These are phyloP conservation scores for Apodemia mormo DNA, from an alignment of 2,888 invertebrate species.

Conservation along the genomic window DNA sequence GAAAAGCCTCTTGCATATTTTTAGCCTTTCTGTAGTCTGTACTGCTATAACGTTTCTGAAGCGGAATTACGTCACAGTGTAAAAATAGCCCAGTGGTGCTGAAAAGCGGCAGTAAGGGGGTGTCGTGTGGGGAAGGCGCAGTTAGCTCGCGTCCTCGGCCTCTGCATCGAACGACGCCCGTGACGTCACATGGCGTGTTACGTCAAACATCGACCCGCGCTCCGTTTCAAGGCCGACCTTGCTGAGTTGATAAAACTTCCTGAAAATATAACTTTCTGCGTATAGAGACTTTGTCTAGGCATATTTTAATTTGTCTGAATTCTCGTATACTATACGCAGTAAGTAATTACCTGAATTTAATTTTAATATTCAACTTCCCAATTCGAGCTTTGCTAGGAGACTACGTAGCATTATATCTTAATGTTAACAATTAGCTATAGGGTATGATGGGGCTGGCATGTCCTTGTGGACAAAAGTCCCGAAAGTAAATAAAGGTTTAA, in stretches of 20 bases:
- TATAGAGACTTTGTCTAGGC: neutral
- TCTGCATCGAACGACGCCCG: constrained; percentile 60
- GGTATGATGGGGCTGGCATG: too few species aligned
- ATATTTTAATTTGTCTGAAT: neutral
- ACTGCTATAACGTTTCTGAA: constrained; percentile 51
- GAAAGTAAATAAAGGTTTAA: too few species aligned
- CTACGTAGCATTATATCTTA: too few species aligned
- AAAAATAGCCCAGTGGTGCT: constrained; percentile 69
- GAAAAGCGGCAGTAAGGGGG: constrained; percentile 52
- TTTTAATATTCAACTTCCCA: too few species aligned
- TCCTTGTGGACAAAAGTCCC: too few species aligned
- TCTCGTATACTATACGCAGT: neutral
- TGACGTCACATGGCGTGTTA: constrained; percentile 68
- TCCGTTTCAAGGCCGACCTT: constrained; percentile 74
- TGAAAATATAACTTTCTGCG: constrained; percentile 42
- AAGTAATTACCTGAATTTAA: too few species aligned
- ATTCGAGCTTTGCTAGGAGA: too few species aligned
- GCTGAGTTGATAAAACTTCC: constrained; percentile 60
- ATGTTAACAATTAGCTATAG: too few species aligned
- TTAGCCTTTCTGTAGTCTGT: constrained; percentile 50
- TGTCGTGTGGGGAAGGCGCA: constrained; percentile 41
- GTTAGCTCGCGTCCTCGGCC: constrained; percentile 54
- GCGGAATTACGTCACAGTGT: constrained; percentile 70
- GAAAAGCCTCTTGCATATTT: constrained; percentile 42
- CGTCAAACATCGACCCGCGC: constrained; percentile 76